phyloP scores from a whole-genome alignment of 2,797 vertebrate genomes.

The Liparis tanakae region DNA sequence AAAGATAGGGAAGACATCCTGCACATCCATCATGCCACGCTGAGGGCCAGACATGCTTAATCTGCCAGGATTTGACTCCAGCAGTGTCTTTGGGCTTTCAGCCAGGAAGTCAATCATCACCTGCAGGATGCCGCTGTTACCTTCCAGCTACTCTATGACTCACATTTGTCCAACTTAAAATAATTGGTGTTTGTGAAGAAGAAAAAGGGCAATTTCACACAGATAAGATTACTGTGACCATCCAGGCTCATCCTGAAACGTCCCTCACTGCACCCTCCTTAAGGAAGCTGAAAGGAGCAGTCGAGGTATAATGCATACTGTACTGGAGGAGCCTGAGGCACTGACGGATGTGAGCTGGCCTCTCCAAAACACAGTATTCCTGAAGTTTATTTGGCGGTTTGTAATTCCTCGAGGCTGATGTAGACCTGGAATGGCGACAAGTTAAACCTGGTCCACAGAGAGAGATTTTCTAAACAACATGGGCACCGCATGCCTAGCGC shows the following conservation, averaged over 20 bases:
- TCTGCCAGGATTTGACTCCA: conserved; percentile 37
- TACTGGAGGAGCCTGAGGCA: conserved; percentile 32
- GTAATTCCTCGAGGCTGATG: conserved; percentile 54
- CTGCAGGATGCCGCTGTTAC: conserved; percentile 24
- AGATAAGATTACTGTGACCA: conserved; percentile 16
- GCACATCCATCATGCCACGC: conserved; percentile 51
- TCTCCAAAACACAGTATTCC: conserved; percentile 61
- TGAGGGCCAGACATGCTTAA: conserved; percentile 31
- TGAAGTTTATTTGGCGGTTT: conserved; percentile 63
- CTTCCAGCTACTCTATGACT: conserved; percentile 25
- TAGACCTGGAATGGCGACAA: conserved; percentile 49
- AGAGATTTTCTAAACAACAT: conserved; percentile 42
- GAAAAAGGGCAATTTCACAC: conserved; percentile 6
- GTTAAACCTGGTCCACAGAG: conserved; percentile 53
- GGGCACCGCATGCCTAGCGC: conserved; percentile 29
- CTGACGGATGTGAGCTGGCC: conserved; percentile 42
- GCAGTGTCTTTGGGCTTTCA: conserved; percentile 26
- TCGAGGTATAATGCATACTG: conserved; percentile 29
- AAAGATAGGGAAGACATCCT: conserved; percentile 42
- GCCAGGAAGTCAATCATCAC: conserved; percentile 39
- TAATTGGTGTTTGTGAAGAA: not conserved
- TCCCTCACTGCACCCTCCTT: conserved; percentile 35
- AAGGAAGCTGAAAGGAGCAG: conserved; percentile 37
- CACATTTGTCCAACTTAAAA: conserved; percentile 25
- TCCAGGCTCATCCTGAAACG: conserved; percentile 33